Evolutionary conservation across 2,113 vertebrate genomes (phyloP).

Genomic region (Cettia cetti): DNA sequence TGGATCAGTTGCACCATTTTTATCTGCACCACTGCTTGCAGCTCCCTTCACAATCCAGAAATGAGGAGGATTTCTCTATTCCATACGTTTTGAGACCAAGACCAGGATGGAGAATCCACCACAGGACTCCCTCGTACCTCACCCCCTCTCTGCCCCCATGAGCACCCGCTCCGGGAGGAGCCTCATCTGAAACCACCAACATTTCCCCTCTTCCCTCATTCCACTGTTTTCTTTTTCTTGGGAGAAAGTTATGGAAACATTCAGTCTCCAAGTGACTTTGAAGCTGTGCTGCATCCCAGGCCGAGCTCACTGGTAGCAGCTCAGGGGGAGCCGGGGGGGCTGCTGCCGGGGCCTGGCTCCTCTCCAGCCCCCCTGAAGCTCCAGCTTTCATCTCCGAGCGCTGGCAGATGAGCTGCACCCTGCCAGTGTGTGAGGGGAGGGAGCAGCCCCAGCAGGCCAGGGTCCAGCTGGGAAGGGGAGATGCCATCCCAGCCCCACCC

Average conservation of each 20-base stretch:
- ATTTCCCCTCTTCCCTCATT: background rate
- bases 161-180: background rate
- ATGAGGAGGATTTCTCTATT: background rate
- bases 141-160: accelerated
- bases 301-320: background rate
- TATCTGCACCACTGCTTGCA: background rate
- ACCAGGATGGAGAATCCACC: background rate
- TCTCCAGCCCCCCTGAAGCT: background rate
- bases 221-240: background rate
- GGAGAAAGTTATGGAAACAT: slow-evolving; percentile 47
- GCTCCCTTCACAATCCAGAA: background rate
- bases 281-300: background rate
- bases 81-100: accelerated
- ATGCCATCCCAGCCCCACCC: background rate
- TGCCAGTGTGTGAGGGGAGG: background rate
- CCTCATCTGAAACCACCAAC: accelerated
- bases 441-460: background rate
- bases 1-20: background rate
- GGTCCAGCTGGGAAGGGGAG: background rate
- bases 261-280: background rate
- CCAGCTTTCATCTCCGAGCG: background rate
- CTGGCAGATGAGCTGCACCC: background rate
- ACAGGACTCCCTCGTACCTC: background rate
- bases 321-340: background rate
- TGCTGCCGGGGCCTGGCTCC: background rate